phyloP scores from a whole-genome alignment of 2,888 invertebrate genomes.

The Rhamphomyia laevipes region DNA sequence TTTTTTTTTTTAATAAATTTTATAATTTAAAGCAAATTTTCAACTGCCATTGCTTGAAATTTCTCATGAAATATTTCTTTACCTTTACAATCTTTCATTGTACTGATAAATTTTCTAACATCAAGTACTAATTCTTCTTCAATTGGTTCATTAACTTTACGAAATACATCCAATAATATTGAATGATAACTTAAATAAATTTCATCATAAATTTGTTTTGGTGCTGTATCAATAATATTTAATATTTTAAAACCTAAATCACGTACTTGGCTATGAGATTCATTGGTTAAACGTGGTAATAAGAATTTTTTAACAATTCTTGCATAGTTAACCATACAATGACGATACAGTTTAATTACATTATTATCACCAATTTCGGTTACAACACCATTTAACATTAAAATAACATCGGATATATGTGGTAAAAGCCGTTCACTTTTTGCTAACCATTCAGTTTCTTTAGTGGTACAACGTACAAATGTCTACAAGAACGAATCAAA shows the following conservation, averaged over 20 bases:
- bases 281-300: conserved; percentile 19
- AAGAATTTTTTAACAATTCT: conserved; percentile 23
- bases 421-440: conserved; percentile 22
- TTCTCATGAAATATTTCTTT: conserved; percentile 23
- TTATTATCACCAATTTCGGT: conserved; percentile 21
- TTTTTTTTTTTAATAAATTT: background rate
- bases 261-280: conserved; percentile 18
- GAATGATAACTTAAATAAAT: conserved; percentile 24
- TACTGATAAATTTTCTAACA: conserved; percentile 17
- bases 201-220: conserved; percentile 22
- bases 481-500: conserved; percentile 16
- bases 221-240: conserved; percentile 22
- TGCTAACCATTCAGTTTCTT: conserved; percentile 28
- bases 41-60: conserved; percentile 14
- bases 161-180: conserved; percentile 20
- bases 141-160: conserved; percentile 16
- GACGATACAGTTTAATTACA: conserved; percentile 22
- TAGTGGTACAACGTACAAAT: conserved; percentile 26
- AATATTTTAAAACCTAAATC: conserved; percentile 22
- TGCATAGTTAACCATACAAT: conserved; percentile 24
- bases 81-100: conserved; percentile 23
- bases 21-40: conserved; percentile 1
- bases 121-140: conserved; percentile 16
- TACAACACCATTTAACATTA: conserved; percentile 22
- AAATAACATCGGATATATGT: conserved; percentile 24